Base-by-base conservation (phyloP, 2,113 vertebrate species). In the Callorhinus ursinus region DNA sequence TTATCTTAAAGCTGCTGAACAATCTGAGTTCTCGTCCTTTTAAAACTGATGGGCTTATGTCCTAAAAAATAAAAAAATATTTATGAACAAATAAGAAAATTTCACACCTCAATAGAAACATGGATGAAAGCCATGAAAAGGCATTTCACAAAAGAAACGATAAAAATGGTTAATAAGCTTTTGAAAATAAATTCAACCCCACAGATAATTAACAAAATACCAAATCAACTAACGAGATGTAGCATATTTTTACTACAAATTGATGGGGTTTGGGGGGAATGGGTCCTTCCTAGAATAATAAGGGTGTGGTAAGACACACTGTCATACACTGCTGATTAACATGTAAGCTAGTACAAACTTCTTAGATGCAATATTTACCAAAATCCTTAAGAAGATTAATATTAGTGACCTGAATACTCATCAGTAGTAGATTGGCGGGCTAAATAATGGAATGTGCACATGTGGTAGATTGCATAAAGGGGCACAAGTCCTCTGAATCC, bases 51-150 rank as follows among this genome's bases (percentile, higher is more conserved):
- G 7, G 63, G 10, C 22, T 83, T 79, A 51, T 79, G 5, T 57
- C 9, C 59, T 77, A 26, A 28, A 61, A 92, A 76, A 28, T 49
- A 24, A 82, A 84, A 11, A 11, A 59, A 2, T 2, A 95, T 51
- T 93, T 87, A 71, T 79, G 59, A 94, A 59, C 36, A 83, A 93
- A 72, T 72, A 76, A 72, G 22, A 93, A 90, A 86, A 51, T 74
- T 33, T 89, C 80, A 69, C 18, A 90, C 16, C 28, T 81, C 39
- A 69, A 7, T 28, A 51, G 59, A 84, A 96, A 88, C 79, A 31
- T 74, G 24, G 57, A 49, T 7, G 83, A 94, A 67, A n/a, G 12
- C 5, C 16, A 87, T n/a, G 2, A 90, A 87, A 95, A 49, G 18
- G 11, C 22, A 93, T 39, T 51, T 81, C 57, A 61, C 11, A 57